These are phyloP conservation scores for Hemicrepidius hirtus DNA, from an alignment of 2,888 invertebrate genomes.

Conservation along the genomic window DNA sequence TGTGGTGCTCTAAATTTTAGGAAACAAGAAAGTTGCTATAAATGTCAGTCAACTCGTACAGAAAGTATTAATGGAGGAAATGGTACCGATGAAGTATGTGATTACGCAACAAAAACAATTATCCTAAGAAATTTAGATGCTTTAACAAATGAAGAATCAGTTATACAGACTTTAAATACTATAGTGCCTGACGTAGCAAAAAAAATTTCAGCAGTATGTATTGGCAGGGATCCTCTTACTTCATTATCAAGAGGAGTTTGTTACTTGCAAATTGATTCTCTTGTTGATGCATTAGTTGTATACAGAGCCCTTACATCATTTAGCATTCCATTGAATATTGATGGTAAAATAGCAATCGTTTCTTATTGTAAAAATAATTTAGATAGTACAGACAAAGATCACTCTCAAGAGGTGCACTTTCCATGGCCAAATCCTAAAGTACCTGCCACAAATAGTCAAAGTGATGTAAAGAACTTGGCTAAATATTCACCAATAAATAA, in stretches of 20 bases:
- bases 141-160: constrained; percentile 93
- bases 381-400: constrained; percentile 71
- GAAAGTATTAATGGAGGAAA: constrained; percentile 91
- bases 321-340: constrained; percentile 73
- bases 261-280: constrained; percentile 87
- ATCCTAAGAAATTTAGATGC: constrained; percentile 94
- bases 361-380: constrained; percentile 76
- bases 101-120: constrained; percentile 88
- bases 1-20: constrained; percentile 98
- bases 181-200: constrained; percentile 81
- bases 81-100: constrained; percentile 88
- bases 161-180: constrained; percentile 87
- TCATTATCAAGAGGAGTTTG: constrained; percentile 89
- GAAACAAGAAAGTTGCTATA: constrained; percentile 93
- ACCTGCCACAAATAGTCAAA: constrained; percentile 75
- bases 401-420: constrained; percentile 69
- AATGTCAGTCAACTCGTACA: constrained; percentile 90
- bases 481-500: constrained; percentile 86
- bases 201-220: constrained; percentile 88
- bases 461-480: constrained; percentile 83
- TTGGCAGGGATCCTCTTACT: constrained; percentile 89
- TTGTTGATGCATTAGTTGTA: constrained; percentile 87
- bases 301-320: constrained; percentile 79
- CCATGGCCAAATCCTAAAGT: constrained; percentile 70
- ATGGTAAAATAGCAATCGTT: constrained; percentile 71